phyloP scores from a whole-genome alignment of 2,888 invertebrate species.

The Ophion ellenae region DNA sequence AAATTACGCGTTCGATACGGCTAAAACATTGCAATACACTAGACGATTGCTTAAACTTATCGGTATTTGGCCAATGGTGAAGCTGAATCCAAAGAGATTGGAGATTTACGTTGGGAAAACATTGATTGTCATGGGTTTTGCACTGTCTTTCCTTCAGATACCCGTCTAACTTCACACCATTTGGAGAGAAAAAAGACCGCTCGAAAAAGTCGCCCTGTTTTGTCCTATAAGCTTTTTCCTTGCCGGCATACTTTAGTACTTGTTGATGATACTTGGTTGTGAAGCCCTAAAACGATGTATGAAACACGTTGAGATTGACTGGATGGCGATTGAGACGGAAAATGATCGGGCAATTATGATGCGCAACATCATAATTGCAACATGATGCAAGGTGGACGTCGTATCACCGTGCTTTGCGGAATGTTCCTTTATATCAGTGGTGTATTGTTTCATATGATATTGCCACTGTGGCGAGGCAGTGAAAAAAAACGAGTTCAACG shows the following conservation, averaged over 20 bases:
- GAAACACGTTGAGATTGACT: slow-evolving; percentile 41
- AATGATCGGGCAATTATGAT: slow-evolving; percentile 62
- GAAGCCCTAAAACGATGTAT: slow-evolving; percentile 38
- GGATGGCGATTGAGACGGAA: slow-evolving; percentile 48
- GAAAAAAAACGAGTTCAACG: slow-evolving; percentile 36
- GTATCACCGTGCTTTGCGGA: slow-evolving; percentile 41
- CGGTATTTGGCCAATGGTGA: slow-evolving; percentile 51
- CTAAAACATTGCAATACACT: slow-evolving; percentile 10
- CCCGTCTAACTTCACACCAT: slow-evolving; percentile 33
- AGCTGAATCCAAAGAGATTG: slow-evolving; percentile 31
- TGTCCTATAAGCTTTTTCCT: slow-evolving; percentile 34
- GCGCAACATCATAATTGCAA: no score
- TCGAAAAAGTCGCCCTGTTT: slow-evolving; percentile 23
- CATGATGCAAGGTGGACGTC: slow-evolving; percentile 33
- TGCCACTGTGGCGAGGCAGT: slow-evolving; percentile 45
- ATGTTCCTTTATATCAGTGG: slow-evolving; percentile 55
- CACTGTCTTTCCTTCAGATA: slow-evolving; percentile 27
- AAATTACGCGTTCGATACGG: slow-evolving; percentile 24
- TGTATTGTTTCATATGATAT: slow-evolving; percentile 28
- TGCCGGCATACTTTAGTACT: slow-evolving; percentile 33
- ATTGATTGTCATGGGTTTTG: slow-evolving; percentile 1
- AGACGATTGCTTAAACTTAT: slow-evolving; percentile 15
- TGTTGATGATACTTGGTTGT: slow-evolving; percentile 28
- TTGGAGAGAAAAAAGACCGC: slow-evolving; percentile 30
- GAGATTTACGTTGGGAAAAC: slow-evolving; percentile 16